phyloP scores from a whole-genome alignment of 1,140 invertebrate species.

The Heliconius congener region DNA sequence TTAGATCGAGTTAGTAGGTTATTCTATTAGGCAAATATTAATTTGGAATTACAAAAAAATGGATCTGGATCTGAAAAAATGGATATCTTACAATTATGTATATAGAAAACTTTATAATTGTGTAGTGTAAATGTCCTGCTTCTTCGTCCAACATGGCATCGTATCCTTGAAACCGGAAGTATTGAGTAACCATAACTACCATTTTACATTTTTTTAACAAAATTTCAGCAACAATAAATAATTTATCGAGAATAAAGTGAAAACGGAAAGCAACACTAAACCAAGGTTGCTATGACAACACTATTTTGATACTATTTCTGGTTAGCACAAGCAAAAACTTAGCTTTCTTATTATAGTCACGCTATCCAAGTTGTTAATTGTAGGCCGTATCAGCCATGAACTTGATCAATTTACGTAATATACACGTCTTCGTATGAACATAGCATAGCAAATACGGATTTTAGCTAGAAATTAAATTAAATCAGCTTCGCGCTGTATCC shows the following conservation, averaged over 20 bases:
- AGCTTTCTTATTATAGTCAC: conserved; percentile 14
- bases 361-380: conserved; percentile 8
- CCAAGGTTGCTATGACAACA: conserved; percentile 28
- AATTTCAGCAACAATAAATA: neutral
- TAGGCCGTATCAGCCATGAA: neutral
- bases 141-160: neutral
- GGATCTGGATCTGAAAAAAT: too few relatives aligned
- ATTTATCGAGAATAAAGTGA: conserved; percentile 25
- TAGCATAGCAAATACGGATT: neutral
- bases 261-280: conserved; percentile 17
- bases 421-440: neutral
- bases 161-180: neutral
- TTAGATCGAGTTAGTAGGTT: too few relatives aligned
- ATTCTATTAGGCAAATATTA: too few relatives aligned
- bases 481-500: too few relatives aligned
- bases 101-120: too few relatives aligned
- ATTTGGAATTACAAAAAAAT: too few relatives aligned
- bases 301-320: conserved; percentile 14
- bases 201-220: neutral
- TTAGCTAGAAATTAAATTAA: neutral
- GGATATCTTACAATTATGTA: too few relatives aligned
- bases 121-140: too few relatives aligned
- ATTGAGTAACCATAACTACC: neutral
- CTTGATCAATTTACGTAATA: neutral
- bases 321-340: neutral